Percentiles rank a stretch among this genome's conserved stretches.
Conservation (phyloP, 2,113 vertebrate species). For the Forbesichthys agassizii region DNA sequence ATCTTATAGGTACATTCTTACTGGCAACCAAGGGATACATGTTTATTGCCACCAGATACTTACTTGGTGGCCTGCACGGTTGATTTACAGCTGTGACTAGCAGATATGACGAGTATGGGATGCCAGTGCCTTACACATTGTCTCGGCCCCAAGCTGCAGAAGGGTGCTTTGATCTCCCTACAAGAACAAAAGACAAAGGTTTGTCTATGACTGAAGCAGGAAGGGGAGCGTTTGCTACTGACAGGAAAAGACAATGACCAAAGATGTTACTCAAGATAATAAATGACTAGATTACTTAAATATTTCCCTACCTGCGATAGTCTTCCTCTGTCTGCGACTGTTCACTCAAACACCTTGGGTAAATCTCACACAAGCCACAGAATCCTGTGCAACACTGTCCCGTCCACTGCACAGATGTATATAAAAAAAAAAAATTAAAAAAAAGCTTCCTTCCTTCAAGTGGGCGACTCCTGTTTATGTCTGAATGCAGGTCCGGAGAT, state of each 20-base stretch:
- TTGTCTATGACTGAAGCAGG: slow-evolving; percentile 46
- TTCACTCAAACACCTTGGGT: slow-evolving; percentile 12
- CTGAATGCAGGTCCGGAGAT: slow-evolving; percentile 66
- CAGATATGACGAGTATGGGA: slow-evolving; percentile 57
- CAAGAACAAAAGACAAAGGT: slow-evolving; percentile 59
- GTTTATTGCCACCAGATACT: not conserved
- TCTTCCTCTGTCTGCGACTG: not conserved
- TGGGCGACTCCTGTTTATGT: slow-evolving; percentile 76
- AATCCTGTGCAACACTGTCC: slow-evolving; percentile 17
- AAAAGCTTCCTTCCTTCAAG: slow-evolving; percentile 70
- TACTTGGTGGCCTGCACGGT: slow-evolving; percentile 1
- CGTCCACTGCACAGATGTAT: slow-evolving; percentile 43
- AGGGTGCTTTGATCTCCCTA: slow-evolving; percentile 57
- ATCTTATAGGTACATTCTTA: not conserved
- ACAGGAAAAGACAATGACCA: slow-evolving; percentile 46
- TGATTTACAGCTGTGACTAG: slow-evolving; percentile 52
- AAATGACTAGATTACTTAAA: not conserved
- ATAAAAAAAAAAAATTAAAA: slow-evolving; percentile 51
- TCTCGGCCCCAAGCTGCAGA: slow-evolving; percentile 30
- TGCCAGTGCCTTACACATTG: slow-evolving; percentile 57
- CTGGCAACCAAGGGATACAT: no score
- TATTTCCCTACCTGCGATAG: not conserved
- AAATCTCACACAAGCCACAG: slow-evolving; percentile 22
- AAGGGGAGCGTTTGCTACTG: slow-evolving; percentile 38
- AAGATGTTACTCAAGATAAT: slow-evolving; percentile 14